Base-by-base conservation (phyloP, 1,140 invertebrate species). In the Papilio machaon region DNA sequence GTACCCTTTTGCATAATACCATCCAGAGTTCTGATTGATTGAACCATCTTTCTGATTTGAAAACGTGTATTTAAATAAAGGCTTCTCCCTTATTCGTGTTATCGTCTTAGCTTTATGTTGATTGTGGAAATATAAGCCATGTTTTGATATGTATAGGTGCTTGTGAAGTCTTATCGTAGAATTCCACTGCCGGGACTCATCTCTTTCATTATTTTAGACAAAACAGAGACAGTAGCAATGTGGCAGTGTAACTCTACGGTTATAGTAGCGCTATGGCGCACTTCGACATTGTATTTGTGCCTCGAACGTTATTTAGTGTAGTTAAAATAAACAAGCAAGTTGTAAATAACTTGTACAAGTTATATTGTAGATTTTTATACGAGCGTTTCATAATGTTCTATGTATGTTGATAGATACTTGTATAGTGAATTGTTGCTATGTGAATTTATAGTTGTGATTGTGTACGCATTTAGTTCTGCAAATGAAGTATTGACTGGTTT, bases 281-380 rank as follows among this genome's bases (percentile, higher is more conserved):
- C 13, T 77, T 81, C 84, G 82, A 87, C 85, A 84, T 87, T 89
- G 85, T 46, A 90, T 90, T 87, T 86, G 92, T 93, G 92, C 92
- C 92, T 93, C 90, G 91, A 90, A 88, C 58, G 30, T n/a, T 67
- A 81, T 80, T 91, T 90, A 87, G 90, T 89, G 92, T 87, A 91
- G 89, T 90, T 87, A 87, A 90, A 91, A 90, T 85, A 89, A 73
- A 74, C 38, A 43, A 81, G 64, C 86, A 81, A 85, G 73, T 85
- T 88, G 75, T 78, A 88, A 88, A 84, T 86, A 86, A 88, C 85
- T 58, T 58, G 54, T 58, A 1, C n/a, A 58, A 58, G 85, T 87
- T 85, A 85, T 87, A 75, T 91, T 86, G 88, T 93, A 91, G 89
- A 91, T 93, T 93, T 90, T 93, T 90, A 90, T 90, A 90, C 90